Percentiles rank a stretch among this genome's conserved stretches.
phyloP scores from a whole-genome alignment of 2,888 invertebrate species.

The Diabrotica balteata region DNA sequence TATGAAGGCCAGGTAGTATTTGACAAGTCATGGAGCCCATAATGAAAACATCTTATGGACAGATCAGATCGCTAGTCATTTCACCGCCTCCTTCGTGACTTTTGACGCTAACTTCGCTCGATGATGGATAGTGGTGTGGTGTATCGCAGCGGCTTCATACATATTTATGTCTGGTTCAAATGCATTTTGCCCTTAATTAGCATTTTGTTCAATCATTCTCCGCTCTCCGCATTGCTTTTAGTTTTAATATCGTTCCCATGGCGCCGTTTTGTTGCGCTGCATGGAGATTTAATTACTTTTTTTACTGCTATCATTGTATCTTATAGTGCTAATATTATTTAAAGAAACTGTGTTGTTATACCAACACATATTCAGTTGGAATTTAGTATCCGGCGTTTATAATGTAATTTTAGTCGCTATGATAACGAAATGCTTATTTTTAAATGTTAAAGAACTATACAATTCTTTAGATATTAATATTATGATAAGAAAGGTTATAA shows the following conservation, averaged over 20 bases:
- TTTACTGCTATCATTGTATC: too few species aligned
- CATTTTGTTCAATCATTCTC: conserved; percentile 59
- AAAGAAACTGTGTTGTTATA: too few species aligned
- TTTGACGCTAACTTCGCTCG: conserved; percentile 59
- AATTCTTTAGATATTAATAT: too few species aligned
- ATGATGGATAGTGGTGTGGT: conserved; percentile 57
- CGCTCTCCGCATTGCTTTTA: conserved; percentile 18
- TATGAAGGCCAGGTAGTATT: conserved; percentile 55
- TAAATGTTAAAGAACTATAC: too few species aligned
- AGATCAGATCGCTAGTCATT: conserved; percentile 62
- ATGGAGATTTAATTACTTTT: background rate
- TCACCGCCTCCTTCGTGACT: conserved; percentile 62
- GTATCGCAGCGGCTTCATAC: conserved; percentile 50
- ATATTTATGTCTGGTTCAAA: conserved; percentile 50
- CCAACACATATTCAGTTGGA: too few species aligned
- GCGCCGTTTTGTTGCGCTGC: background rate
- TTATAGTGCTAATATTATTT: too few species aligned
- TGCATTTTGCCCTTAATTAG: conserved; percentile 58
- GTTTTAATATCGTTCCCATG: conserved; percentile 16
- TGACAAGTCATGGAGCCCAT: conserved; percentile 61
- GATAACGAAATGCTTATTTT: too few species aligned
- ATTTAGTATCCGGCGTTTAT: too few species aligned
- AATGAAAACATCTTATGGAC: conserved; percentile 62
- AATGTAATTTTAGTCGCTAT: too few species aligned
- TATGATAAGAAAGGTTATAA: too few species aligned